These are phyloP conservation scores for Volucella zonaria DNA, from an alignment of 2,888 invertebrate species.

Conservation along the genomic window DNA sequence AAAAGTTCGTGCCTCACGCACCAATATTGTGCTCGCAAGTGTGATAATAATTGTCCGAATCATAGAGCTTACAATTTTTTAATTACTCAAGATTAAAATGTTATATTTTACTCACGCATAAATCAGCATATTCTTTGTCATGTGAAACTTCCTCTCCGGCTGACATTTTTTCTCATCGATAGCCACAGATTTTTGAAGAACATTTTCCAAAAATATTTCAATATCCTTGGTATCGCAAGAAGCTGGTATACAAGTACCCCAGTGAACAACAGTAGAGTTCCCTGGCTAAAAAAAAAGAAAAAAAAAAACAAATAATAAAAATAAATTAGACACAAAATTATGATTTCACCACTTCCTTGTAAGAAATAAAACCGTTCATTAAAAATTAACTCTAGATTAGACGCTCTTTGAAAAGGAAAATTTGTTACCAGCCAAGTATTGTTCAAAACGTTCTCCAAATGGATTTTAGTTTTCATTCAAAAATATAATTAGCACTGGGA, in stretches of 20 bases:
- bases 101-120: constrained; percentile 81
- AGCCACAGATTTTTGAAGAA: constrained; percentile 82
- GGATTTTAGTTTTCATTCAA: too few relatives aligned
- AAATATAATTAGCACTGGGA: too few relatives aligned
- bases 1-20: too few relatives aligned
- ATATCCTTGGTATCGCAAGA: constrained; percentile 84
- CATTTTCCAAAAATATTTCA: constrained; percentile 79
- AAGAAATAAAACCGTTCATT: neutral
- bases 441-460: too few relatives aligned
- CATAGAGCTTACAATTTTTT: too few relatives aligned
- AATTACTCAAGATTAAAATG: too few relatives aligned
- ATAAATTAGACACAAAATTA: neutral
- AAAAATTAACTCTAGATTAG: constrained; percentile 11
- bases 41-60: too few relatives aligned
- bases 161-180: constrained; percentile 84
- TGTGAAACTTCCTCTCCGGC: constrained; percentile 81
- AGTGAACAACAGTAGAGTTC: constrained; percentile 82
- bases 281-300: constrained; percentile 60
- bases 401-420: too few relatives aligned
- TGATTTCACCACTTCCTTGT: neutral
- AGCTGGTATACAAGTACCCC: constrained; percentile 87
- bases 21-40: too few relatives aligned
- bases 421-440: too few relatives aligned
- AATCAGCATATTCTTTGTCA: constrained; percentile 79
- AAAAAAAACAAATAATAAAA: neutral